Conservation (phyloP, 2,113 vertebrate species). For the Patagioenas fasciata region DNA sequence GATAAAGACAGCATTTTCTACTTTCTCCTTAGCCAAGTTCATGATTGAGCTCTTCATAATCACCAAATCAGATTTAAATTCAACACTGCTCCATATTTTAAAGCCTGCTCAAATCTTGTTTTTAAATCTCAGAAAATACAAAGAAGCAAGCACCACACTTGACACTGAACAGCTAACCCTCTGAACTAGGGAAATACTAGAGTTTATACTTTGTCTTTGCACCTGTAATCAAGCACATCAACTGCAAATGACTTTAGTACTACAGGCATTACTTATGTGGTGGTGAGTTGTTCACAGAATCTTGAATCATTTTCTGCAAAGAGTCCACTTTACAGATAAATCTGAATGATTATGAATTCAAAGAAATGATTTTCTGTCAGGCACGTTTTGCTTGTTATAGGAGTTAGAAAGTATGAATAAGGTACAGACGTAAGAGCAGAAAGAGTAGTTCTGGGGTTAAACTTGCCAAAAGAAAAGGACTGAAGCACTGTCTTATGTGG, state of each 20-base stretch:
- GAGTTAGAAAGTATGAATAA: not conserved
- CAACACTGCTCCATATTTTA: not conserved
- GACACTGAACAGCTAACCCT: not conserved
- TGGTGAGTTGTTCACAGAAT: not conserved
- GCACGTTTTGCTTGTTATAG: fast-evolving
- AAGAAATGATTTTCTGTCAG: not conserved
- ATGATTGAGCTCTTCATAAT: not conserved
- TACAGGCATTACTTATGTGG: not conserved
- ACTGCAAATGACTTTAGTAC: not conserved
- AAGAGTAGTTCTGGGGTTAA: not conserved
- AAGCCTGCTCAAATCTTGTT: not conserved
- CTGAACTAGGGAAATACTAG: not conserved
- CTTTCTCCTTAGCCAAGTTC: not conserved
- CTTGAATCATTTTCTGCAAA: not conserved
- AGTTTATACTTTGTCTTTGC: not conserved
- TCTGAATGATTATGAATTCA: not conserved
- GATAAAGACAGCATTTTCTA: not conserved
- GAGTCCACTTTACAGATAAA: not conserved
- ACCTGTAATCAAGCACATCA: not conserved
- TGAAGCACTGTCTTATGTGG: not conserved
- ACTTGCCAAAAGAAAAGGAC: not conserved
- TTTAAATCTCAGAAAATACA: not conserved
- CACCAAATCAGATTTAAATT: not conserved
- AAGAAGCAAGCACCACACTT: not conserved
- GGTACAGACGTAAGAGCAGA: not conserved